phyloP scores from a whole-genome alignment of 2,888 invertebrate species.

The Lamellibrachia columna region DNA sequence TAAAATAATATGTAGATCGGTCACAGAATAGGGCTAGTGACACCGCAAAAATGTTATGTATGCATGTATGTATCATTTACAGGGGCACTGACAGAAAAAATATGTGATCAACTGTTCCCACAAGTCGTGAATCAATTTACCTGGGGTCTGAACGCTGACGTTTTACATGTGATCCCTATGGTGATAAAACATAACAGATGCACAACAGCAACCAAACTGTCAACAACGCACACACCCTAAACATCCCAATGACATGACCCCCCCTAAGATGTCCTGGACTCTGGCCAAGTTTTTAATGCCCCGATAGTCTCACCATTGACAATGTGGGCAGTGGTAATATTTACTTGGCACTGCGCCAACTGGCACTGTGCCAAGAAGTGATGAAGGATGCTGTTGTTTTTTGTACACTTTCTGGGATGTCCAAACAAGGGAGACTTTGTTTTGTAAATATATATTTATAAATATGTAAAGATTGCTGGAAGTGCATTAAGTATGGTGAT shows the following conservation, averaged over 20 bases:
- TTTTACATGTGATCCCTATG: not conserved
- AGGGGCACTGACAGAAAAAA: not conserved
- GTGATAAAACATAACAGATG: not conserved
- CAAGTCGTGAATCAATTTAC: not conserved
- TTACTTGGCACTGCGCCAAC: not conserved
- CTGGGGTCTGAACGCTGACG: not conserved
- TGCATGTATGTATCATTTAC: not conserved
- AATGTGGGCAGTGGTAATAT: slow-evolving; percentile 5
- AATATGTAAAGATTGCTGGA: not conserved
- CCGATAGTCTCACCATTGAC: not conserved
- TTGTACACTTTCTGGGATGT: not conserved
- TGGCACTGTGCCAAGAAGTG: not conserved
- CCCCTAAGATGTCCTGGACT: not conserved
- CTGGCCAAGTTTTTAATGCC: not conserved
- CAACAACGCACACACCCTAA: not conserved
- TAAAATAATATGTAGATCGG: slow-evolving; percentile 8
- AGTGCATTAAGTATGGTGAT: not conserved
- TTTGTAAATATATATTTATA: not conserved
- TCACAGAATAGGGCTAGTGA: slow-evolving; percentile 2
- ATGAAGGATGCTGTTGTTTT: not conserved
- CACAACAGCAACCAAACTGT: not conserved
- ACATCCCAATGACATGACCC: not conserved
- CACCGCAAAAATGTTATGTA: not conserved
- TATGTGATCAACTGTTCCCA: not conserved
- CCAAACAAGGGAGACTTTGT: slow-evolving; percentile 1